phyloP scores from a whole-genome alignment of 1,140 invertebrate genomes.

The Hestina assimilis region DNA sequence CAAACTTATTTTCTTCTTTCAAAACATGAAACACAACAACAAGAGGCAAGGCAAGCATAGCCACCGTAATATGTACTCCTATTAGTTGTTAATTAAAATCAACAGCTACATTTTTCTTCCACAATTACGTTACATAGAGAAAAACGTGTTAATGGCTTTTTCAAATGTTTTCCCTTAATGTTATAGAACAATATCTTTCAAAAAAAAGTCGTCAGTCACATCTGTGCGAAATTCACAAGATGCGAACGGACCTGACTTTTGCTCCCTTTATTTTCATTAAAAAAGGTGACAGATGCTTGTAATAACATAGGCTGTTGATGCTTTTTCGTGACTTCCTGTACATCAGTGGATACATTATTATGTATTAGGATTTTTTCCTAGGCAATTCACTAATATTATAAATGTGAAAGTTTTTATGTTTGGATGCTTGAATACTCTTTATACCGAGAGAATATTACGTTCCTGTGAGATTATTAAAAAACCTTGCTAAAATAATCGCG shows the following conservation, averaged over 20 bases:
- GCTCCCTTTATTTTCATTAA: slow-evolving; percentile 23
- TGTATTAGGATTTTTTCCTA: too few species aligned
- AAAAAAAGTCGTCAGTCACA: slow-evolving; percentile 34
- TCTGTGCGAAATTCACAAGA: slow-evolving; percentile 33
- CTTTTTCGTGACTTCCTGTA: too few species aligned
- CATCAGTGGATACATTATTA: too few species aligned
- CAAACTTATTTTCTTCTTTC: too few species aligned
- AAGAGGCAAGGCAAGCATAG: background rate
- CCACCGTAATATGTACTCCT: background rate
- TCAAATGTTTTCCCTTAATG: slow-evolving; percentile 34
- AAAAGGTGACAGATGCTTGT: background rate
- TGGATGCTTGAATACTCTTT: too few species aligned
- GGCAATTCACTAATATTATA: too few species aligned
- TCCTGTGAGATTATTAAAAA: too few species aligned
- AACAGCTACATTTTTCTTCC: slow-evolving; percentile 11
- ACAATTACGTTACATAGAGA: slow-evolving; percentile 18
- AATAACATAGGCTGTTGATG: slow-evolving; percentile 1
- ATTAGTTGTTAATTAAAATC: slow-evolving; percentile 6
- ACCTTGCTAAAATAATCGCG: too few species aligned
- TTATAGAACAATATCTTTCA: slow-evolving; percentile 28
- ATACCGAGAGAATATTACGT: too few species aligned
- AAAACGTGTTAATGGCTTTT: slow-evolving; percentile 35
- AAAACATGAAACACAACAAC: too few species aligned
- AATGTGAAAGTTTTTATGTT: too few species aligned
- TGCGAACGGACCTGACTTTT: slow-evolving; percentile 21